Evolutionary conservation across 2,888 invertebrate genomes (phyloP).

Genomic region (Gisinianus flammeolus): DNA sequence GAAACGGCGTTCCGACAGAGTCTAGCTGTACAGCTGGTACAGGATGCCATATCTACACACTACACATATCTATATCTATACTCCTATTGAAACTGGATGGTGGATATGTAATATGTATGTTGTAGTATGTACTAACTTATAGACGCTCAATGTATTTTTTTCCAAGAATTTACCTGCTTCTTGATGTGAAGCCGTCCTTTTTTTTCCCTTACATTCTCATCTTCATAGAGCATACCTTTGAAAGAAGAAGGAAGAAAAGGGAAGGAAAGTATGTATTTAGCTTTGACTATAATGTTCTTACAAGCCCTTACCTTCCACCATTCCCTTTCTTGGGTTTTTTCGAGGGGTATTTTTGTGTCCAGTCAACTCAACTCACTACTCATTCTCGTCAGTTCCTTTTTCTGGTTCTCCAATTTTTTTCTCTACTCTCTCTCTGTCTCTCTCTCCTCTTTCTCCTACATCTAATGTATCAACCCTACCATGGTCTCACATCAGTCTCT

Average conservation of each 20-base stretch:
- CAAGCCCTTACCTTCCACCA: too few relatives aligned
- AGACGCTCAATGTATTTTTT: slow-evolving; percentile 7
- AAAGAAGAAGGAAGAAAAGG: slow-evolving; percentile 11
- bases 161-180: slow-evolving; percentile 38
- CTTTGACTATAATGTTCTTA: not conserved
- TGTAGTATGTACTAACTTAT: not conserved
- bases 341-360: slow-evolving; percentile 34
- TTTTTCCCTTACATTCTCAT: slow-evolving; percentile 38
- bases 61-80: too few relatives aligned
- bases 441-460: not conserved
- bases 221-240: slow-evolving; percentile 24
- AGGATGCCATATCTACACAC: not conserved
- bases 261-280: not conserved
- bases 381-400: not conserved
- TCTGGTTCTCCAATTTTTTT: not conserved
- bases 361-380: slow-evolving; percentile 22
- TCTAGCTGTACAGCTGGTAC: not conserved
- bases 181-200: slow-evolving; percentile 35
- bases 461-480: slow-evolving; percentile 16
- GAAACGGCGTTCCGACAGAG: slow-evolving; percentile 11
- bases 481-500: not conserved
- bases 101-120: not conserved
- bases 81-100: not conserved
- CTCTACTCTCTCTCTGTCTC: not conserved
- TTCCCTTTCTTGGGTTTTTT: too few relatives aligned